Evolutionary conservation across 2,797 vertebrate genomes (phyloP), one percentile per base, ranked within the genome.

Genomic region (Manis pentadactyla): DNA sequence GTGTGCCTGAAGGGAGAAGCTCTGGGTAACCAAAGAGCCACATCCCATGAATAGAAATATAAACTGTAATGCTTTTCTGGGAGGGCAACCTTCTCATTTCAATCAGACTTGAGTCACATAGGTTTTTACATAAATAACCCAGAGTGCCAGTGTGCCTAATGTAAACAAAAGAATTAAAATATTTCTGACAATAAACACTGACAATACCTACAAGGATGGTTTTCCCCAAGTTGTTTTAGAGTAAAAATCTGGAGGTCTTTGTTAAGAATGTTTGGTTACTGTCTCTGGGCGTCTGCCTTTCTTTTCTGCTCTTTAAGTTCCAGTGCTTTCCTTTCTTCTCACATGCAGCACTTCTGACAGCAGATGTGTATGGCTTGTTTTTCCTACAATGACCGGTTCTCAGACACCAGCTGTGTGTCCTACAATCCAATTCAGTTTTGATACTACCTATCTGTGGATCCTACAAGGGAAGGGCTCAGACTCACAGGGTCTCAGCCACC

Each of bases 121-220:
- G 59, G 73, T 51, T 94, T 93, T 73, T 55, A 39, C 17, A n/a
- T 19, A 21, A 73, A 55, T 27, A 81, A 66, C 42, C 37, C 21
- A 23, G 85, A 68, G 63, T n/a, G 11, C 42, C 49, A 63, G 34
- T 37, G n/a, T 82, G 53, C 13, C 0, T 1, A 49, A 37, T 49
- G 2, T 51, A 31, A 94, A n/a, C 37, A 18, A 87, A 95, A 81
- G 87, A 95, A 95, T 87, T 46, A 42, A 92, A 87, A 87, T 49
- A 64, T 68, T 53, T 74, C 73, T 85, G 86, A 96, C 63, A 78
- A 74, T 82, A 74, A 94, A 86, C 19, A 15, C 18, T 13, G 34
- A 39, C 0, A 2, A 3, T 27, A 77, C 46, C 68, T 63, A 2
- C 7, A 51, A 61, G 57, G 9, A 12, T 69, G 53, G 18, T 49